Evolutionary conservation across 2,113 vertebrate species (phyloP), one percentile per base, ranked within the genome.

Genomic region (Ibidorhyncha struthersii): DNA sequence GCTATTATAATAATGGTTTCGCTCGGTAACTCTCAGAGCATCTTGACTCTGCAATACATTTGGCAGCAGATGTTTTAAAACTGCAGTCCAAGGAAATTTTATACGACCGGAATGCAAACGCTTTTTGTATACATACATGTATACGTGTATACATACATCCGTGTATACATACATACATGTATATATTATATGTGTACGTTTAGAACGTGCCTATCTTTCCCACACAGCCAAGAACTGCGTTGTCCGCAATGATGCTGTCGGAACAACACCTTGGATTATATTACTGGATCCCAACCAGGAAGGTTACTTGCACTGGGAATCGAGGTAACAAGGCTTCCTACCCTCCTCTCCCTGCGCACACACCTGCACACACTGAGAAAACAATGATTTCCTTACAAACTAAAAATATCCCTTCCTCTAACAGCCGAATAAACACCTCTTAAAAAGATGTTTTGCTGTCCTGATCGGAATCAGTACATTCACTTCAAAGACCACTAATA

Each of bases 91-190:
- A 72, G 47, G 40, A 67, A 30, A 53, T 55, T 38, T 21, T 25
- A 2, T 43, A 61, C 22, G n/a, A 34, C 11, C 0, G 0, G 45
- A 43, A 21, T 25, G 52, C 45, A 66, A 77, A 41, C 15, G 8
- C 15, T 52, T 43, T 55, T 65, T 40, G 14, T 17, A 23, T 1
- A 52, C 43, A 43, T 18, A 50, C 8, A 43, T 2, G 4, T 43
- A 32, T 16, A 15, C n/a, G n/a, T n/a, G n/a, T n/a, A n/a, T n/a
- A n/a, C n/a, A n/a, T n/a, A n/a, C n/a, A n/a, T n/a, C n/a, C n/a
- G n/a, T n/a, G n/a, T n/a, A n/a, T n/a, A n/a, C n/a, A n/a, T n/a
- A 40, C 27, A 43, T 18, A 50, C 8, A 43, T 2, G 4, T 43
- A 32, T 16, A 15, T 25, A 20, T 3, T 16, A 36, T 2, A 25